These are phyloP conservation scores for Cynopterus brachyotis DNA, from an alignment of 2,113 vertebrate species.

Conservation along the genomic window DNA sequence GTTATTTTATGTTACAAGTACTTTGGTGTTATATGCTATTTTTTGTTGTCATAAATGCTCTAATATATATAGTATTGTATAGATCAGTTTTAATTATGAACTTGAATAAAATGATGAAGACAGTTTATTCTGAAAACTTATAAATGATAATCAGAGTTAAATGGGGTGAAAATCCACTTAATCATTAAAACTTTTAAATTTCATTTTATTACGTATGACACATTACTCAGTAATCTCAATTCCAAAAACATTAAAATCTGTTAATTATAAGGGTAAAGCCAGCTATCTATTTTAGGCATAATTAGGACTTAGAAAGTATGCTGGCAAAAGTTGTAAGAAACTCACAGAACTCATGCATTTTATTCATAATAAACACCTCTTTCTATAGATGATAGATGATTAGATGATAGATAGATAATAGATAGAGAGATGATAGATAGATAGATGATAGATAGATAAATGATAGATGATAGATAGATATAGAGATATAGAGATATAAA, in stretches of 20 bases:
- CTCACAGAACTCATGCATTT: background rate
- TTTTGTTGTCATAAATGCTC: background rate
- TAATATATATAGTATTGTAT: background rate
- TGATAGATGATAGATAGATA: too few species aligned
- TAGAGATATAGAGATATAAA: too few species aligned
- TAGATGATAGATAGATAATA: too few species aligned
- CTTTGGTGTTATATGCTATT: background rate
- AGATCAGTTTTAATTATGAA: background rate
- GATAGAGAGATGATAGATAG: too few species aligned
- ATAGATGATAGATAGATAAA: too few species aligned
- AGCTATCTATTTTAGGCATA: background rate
- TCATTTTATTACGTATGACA: background rate
- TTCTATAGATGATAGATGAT: too few species aligned
- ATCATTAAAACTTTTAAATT: background rate
- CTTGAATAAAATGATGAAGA: background rate
- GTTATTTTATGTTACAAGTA: background rate
- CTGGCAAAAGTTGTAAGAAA: background rate
- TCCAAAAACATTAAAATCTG: background rate
- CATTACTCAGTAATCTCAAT: background rate
- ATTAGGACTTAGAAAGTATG: background rate
- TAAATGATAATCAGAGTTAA: background rate
- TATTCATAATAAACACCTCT: background rate
- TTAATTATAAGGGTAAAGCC: background rate
- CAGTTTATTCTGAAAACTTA: background rate
- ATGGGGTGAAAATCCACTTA: background rate